A percentile compares a stretch with the other conserved stretches of the same genome.
phyloP scores from a whole-genome alignment of 2,888 invertebrate species.

The Piscicola geometra region DNA sequence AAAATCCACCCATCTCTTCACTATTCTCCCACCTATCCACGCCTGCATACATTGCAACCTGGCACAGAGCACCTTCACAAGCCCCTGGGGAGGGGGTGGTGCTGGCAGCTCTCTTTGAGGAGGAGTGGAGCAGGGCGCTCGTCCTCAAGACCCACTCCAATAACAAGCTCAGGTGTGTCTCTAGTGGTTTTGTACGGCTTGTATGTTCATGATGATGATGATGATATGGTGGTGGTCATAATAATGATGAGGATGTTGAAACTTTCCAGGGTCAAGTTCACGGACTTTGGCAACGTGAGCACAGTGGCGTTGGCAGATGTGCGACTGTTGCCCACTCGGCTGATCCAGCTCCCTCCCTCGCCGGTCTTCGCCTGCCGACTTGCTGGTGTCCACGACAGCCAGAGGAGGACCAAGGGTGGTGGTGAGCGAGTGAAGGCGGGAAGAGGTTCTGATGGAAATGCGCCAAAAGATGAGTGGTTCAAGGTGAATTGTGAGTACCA shows the following conservation, averaged over 20 bases:
- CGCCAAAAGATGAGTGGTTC: background rate
- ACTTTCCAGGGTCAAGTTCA: conserved; percentile 47
- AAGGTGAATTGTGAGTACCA: background rate
- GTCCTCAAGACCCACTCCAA: background rate
- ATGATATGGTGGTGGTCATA: too few species aligned
- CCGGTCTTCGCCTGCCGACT: background rate
- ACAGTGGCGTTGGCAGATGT: background rate
- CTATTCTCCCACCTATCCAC: conserved; percentile 10
- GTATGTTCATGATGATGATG: too few species aligned
- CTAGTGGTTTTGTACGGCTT: too few species aligned
- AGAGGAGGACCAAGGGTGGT: background rate
- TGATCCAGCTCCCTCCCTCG: background rate
- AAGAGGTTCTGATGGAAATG: background rate
- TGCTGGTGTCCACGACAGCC: background rate
- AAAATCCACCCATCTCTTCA: background rate
- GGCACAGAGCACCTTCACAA: background rate
- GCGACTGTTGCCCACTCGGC: background rate
- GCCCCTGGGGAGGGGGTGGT: background rate
- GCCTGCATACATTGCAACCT: too few species aligned
- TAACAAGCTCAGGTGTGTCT: background rate
- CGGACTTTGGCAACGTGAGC: background rate
- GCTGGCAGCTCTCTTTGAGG: background rate
- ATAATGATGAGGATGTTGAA: too few species aligned
- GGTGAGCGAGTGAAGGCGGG: too few species aligned
- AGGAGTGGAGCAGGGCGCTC: background rate